Conservation (phyloP, 2,113 vertebrate species). For the Sus scrofa region T2T-Sscrofa CM000818.6:16890501-16891000, state of each 20-base stretch:
- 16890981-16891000: no score
- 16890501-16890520: neutral
- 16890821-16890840: neutral
- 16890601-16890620: neutral
- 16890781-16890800: neutral
- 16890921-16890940: neutral
- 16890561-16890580: neutral
- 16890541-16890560: neutral
- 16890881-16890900: neutral
- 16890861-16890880: neutral
- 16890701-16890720: neutral
- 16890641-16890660: neutral
- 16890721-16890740: neutral
- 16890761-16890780: neutral
- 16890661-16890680: neutral
- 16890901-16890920: neutral
- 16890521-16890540: fast-evolving
- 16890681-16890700: neutral
- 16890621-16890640: neutral
- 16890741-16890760: neutral
- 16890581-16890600: neutral
- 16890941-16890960: no score
- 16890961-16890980: no score
- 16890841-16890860: neutral
- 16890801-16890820: neutral